Evolutionary conservation across 2,113 vertebrate species (phyloP), one percentile per base, ranked within the genome.

Genomic region (Riparia riparia): DNA sequence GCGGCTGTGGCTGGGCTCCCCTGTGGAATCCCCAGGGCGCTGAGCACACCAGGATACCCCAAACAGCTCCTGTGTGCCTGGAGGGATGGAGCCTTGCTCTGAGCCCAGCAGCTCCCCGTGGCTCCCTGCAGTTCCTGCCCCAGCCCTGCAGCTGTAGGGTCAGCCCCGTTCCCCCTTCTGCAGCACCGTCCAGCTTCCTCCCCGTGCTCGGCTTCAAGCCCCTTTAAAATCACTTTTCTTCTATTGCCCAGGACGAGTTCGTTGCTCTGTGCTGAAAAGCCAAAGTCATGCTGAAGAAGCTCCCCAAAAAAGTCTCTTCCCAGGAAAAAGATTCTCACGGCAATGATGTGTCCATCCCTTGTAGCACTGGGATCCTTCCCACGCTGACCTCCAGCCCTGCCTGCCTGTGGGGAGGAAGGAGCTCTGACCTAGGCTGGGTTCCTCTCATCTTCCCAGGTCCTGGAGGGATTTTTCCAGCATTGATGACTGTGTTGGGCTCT

Each of bases 381-480:
- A 66, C 32, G 1, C 77, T 70, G 92, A 50, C 88, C 94, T 31
- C 60, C 9, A 37, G 49, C 95, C 85, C 77, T 41, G 86, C 60
- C 86, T 34, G 42, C 9, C 2, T 18, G 7, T 34, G 45, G 10
- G 70, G 64, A 18, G 57, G 19, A 28, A 28, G 8, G 63, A 39
- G 54, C 91, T 51, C 57, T 6, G 56, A 2, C 12, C 13, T 1
- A 1, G 15, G 41, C 39, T 76, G 15, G 2, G 51, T 34, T 41
- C 53, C 60, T 54, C 83, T 61, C n/a, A 0, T 25, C 24, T 42
- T 42, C 58, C 57, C 10, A 2, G 71, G 25, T 68, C 69, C 68
- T 63, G 60, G 3, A 39, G 74, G 70, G 47, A 22, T 84, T 42
- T 47, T 24, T 13, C n/a, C 74, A 65, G 70, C 3, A 0, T 3